Evolutionary conservation across 2,797 vertebrate genomes (phyloP).

Genomic region (Eleutherodactylus coqui): DNA sequence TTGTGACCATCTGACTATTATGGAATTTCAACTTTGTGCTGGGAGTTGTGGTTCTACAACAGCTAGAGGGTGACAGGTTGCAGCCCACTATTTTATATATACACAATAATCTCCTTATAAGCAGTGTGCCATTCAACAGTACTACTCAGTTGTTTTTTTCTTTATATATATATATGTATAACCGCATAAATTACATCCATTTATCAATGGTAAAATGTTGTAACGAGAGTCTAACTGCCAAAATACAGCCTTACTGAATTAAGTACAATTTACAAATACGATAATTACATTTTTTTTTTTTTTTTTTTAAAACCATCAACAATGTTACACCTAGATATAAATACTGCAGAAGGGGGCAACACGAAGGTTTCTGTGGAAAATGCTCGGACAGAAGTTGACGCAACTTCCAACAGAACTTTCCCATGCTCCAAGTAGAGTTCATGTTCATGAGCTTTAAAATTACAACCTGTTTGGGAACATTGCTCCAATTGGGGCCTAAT

Average conservation of each 20-base stretch:
- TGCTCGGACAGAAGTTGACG: constrained; percentile 70
- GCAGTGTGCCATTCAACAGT: constrained; percentile 78
- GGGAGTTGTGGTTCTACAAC: constrained; percentile 7
- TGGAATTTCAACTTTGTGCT: neutral
- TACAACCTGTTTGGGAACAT: constrained; percentile 72
- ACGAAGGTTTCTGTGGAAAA: constrained; percentile 77
- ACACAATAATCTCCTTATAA: constrained; percentile 79
- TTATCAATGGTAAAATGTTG: constrained; percentile 80
- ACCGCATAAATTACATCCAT: constrained; percentile 82
- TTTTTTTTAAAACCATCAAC: constrained; percentile 94
- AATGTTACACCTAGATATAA: constrained; percentile 87
- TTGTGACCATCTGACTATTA: neutral
- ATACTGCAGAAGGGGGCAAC: constrained; percentile 90
- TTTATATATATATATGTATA: constrained; percentile 65
- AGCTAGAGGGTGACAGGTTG: neutral
- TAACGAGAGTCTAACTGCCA: constrained; percentile 82
- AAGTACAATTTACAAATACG: constrained; percentile 91
- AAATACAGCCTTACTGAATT: constrained; percentile 90
- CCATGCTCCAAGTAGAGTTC: constrained; percentile 72
- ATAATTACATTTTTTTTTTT: constrained; percentile 92
- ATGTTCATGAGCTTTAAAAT: constrained; percentile 70
- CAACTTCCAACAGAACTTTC: constrained; percentile 72
- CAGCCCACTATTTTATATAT: constrained; percentile 63
- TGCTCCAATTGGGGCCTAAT: constrained; percentile 68
- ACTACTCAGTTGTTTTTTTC: constrained; percentile 76